Evolutionary conservation across 2,888 invertebrate species (phyloP).

Genomic region (Caenorhabditis sp.): DNA sequence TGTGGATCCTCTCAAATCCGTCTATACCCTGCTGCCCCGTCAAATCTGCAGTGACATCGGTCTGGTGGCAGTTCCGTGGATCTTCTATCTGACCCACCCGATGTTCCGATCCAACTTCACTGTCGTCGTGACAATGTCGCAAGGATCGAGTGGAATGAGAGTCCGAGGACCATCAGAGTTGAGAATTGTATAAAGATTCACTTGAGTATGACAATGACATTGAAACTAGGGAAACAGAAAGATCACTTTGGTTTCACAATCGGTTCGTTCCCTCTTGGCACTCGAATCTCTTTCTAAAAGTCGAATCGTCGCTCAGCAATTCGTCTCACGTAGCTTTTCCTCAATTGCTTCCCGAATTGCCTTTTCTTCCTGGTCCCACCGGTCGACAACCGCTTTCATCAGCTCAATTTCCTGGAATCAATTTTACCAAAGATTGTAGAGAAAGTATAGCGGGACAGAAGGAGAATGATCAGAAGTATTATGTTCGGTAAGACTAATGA

Average conservation of each 20-base stretch:
- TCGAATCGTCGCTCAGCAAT: background rate
- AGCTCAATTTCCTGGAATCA: too few relatives aligned
- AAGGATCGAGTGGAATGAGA: background rate
- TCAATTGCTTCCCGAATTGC: too few relatives aligned
- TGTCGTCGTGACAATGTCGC: background rate
- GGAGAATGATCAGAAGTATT: too few relatives aligned
- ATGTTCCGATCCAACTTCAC: background rate
- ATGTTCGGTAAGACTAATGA: too few relatives aligned
- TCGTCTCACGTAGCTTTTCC: too few relatives aligned
- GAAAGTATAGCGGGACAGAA: too few relatives aligned
- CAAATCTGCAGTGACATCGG: conserved; percentile 1
- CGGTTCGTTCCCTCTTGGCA: background rate
- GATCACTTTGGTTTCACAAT: background rate
- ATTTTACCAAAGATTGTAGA: too few relatives aligned
- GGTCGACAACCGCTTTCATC: too few relatives aligned
- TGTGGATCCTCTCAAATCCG: background rate
- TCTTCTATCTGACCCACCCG: conserved; percentile 11
- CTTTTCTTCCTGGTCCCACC: too few relatives aligned
- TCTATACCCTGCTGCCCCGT: conserved; percentile 7
- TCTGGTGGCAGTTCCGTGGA: conserved; percentile 12
- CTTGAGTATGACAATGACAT: too few relatives aligned
- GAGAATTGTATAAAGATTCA: too few relatives aligned
- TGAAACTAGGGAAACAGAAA: too few relatives aligned
- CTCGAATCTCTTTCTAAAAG: background rate
- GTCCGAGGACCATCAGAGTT: background rate